phyloP scores from a whole-genome alignment of 2,113 vertebrate species.

The Balaeniceps rex region DNA sequence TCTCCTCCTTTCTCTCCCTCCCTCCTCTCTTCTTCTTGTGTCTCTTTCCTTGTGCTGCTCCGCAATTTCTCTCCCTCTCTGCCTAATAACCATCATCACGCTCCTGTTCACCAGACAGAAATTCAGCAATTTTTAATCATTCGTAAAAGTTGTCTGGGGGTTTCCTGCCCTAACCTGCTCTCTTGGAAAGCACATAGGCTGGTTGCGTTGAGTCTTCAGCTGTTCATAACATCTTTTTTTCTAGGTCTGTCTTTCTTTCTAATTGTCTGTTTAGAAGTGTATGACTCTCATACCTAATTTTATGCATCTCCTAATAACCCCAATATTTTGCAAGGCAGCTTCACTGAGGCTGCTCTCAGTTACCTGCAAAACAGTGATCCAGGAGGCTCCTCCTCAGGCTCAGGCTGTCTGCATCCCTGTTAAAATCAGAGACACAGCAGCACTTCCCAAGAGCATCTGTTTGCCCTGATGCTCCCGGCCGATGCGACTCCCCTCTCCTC shows the following conservation, averaged over 20 bases:
- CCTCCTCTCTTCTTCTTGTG: neutral
- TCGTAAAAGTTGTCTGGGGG: neutral
- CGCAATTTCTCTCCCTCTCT: neutral
- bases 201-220: too few relatives aligned
- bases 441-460: neutral
- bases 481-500: accelerated
- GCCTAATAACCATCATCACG: neutral
- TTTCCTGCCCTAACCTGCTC: neutral
- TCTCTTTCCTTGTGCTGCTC: neutral
- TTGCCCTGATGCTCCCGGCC: neutral
- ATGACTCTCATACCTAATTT: neutral
- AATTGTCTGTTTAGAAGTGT: neutral
- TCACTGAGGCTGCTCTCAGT: neutral
- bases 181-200: neutral
- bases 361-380: neutral
- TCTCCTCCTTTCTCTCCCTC: neutral
- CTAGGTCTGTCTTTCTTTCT: neutral
- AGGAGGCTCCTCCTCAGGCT: neutral
- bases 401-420: neutral
- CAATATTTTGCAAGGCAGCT: neutral
- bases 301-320: neutral
- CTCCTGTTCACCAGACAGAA: neutral
- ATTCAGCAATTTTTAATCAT: neutral
- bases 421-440: neutral
- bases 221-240: too few relatives aligned